Base-by-base conservation (phyloP, 2,113 vertebrate genomes). In the Sula dactylatra region DNA sequence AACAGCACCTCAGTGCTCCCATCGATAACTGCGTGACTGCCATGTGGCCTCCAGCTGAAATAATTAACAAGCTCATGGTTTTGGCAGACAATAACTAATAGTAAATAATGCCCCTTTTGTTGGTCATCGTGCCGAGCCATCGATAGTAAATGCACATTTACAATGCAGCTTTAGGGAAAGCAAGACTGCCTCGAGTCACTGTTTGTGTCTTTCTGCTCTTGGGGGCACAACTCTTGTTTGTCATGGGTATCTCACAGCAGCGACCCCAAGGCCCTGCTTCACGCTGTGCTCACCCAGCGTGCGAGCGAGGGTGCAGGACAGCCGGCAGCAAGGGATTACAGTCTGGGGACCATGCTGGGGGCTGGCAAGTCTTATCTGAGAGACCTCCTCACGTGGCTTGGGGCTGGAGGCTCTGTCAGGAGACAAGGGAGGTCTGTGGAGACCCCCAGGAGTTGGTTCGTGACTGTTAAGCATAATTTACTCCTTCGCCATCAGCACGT, bases 381-480 rank as follows among this genome's bases (percentile, higher is more conserved):
- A 69, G 54, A 55, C 22, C 3, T 44, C 26, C 25, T 44, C 20
- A 4, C 0, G 2, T 56, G 50, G 10, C 50, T 58, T 45, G 12
- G 71, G n/a, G 16, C 15, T 55, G 42, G 64, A 70, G 58, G 21
- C 38, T 25, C 62, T 0, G 0, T 0, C 52, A n/a, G 24, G 20
- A 70, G 72, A 47, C 20, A 40, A 4, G 15, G 10, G 26, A 71
- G 50, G 36, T 32, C 50, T 70, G 34, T 56, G 73, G 56, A 73
- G 58, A 62, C 20, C 16, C 27, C 58, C 31, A 61, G 77, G 55
- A 58, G 34, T 1, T 50, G 55, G 6, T 73, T 56, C 4, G 9
- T 56, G 55, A 65, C 36, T 6, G 3, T 55, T 44, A 34, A 59
- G 52, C 0, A 0, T 16, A 6, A 40, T 62, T 62, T 79, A 12